These are phyloP conservation scores for Nowickia ferox DNA, from an alignment of 2,888 invertebrate genomes.

Conservation along the genomic window DNA sequence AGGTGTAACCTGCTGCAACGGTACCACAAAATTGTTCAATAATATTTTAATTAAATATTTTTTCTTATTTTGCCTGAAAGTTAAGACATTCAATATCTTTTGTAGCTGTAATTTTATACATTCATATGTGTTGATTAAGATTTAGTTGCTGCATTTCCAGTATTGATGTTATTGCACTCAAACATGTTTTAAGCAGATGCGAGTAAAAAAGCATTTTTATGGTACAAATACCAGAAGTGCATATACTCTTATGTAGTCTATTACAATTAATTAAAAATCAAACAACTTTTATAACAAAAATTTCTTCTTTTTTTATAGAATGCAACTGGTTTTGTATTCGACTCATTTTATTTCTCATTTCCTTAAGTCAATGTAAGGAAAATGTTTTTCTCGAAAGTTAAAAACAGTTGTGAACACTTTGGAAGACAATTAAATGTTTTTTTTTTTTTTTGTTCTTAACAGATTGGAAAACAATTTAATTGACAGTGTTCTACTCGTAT, in stretches of 20 bases:
- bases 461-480: neutral
- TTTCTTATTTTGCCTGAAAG: constrained; percentile 13
- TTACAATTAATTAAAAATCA: constrained; percentile 52
- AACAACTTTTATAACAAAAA: constrained; percentile 15
- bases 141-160: constrained; percentile 17
- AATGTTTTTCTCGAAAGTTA: constrained; percentile 1
- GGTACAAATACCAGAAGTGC: constrained; percentile 4
- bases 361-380: constrained; percentile 23
- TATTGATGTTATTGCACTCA: constrained; percentile 14
- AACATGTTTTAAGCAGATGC: constrained; percentile 18
- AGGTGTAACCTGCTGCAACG: constrained; percentile 42
- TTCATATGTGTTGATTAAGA: constrained; percentile 7
- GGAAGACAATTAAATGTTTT: neutral
- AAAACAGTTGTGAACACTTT: constrained; percentile 1
- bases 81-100: constrained; percentile 43
- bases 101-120: neutral
- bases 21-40: constrained; percentile 25
- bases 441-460: constrained; percentile 9
- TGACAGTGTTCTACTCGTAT: neutral
- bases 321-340: constrained; percentile 39
- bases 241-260: neutral
- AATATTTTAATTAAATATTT: constrained; percentile 58
- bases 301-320: constrained; percentile 3
- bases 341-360: constrained; percentile 25
- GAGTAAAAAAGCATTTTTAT: neutral